phyloP scores from a whole-genome alignment of 1,140 invertebrate species.

The Bactericera cockerelli region DNA sequence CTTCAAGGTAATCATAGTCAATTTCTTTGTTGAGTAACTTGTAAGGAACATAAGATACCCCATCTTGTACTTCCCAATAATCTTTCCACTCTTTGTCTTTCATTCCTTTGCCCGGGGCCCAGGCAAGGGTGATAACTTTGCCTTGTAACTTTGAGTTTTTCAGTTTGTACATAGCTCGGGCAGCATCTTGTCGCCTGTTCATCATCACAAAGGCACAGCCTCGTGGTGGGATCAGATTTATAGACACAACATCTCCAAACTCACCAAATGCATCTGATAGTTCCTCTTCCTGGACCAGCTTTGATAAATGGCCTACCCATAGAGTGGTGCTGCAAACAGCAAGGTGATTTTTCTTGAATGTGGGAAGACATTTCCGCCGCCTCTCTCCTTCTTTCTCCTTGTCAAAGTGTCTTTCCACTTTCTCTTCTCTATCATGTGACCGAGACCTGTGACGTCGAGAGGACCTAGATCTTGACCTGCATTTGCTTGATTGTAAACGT shows the following conservation, averaged over 20 bases:
- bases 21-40: conserved; percentile 57
- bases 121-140: conserved; percentile 81
- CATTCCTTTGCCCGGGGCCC: conserved; percentile 91
- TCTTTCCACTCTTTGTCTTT: conserved; percentile 93
- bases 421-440: conserved; percentile 35
- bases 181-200: conserved; percentile 81
- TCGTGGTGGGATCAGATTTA: conserved; percentile 85
- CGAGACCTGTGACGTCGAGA: conserved; percentile 32
- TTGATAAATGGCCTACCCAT: conserved; percentile 95
- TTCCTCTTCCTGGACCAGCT: conserved; percentile 83
- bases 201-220: conserved; percentile 96
- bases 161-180: conserved; percentile 65
- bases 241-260: conserved; percentile 78
- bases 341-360: conserved; percentile 69
- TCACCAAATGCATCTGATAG: conserved; percentile 81
- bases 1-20: conserved; percentile 65
- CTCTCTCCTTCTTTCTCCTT: conserved; percentile 61
- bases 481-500: too few species aligned
- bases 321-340: conserved; percentile 91
- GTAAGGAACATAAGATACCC: conserved; percentile 89
- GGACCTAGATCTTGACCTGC: too few species aligned
- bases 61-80: conserved; percentile 87
- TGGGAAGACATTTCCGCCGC: conserved; percentile 72
- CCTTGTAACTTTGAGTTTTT: conserved; percentile 83
- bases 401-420: conserved; percentile 50